A percentile compares a stretch with the other conserved stretches of the same genome.
Evolutionary conservation across 2,888 invertebrate species (phyloP).

Genomic region (Spodoptera exigua): DNA sequence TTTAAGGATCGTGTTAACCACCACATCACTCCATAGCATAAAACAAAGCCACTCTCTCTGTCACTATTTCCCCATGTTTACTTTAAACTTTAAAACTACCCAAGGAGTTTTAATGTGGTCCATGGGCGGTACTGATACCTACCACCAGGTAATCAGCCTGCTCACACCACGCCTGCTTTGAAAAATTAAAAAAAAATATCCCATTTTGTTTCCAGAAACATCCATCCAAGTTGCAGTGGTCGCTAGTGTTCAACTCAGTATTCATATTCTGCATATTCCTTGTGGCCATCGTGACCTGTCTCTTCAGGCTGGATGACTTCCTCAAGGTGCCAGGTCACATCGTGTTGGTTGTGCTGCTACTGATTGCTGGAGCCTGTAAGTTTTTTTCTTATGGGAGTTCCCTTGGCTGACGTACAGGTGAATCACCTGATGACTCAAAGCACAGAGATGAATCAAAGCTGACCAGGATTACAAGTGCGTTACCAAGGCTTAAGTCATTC

Average conservation of each 20-base stretch:
- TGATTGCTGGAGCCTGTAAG: constrained; percentile 75
- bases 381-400: background rate
- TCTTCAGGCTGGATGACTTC: constrained; percentile 73
- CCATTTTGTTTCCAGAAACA: constrained; percentile 71
- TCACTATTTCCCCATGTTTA: too few relatives aligned
- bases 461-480: too few relatives aligned
- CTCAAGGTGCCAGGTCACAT: constrained; percentile 68
- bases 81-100: too few relatives aligned
- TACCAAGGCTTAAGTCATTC: too few relatives aligned
- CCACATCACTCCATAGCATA: too few relatives aligned
- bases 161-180: background rate
- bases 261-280: constrained; percentile 83
- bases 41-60: too few relatives aligned
- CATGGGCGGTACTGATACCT: too few relatives aligned
- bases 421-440: background rate
- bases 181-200: background rate
- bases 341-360: constrained; percentile 67
- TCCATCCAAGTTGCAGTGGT: constrained; percentile 77
- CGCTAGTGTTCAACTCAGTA: constrained; percentile 81
- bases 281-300: constrained; percentile 78
- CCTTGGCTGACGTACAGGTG: too few relatives aligned
- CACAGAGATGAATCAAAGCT: too few relatives aligned
- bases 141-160: too few relatives aligned
- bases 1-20: too few relatives aligned
- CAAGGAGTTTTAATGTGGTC: too few relatives aligned